Base-by-base conservation (phyloP, 2,888 invertebrate genomes). In the Drosophila kanekoi region DNA sequence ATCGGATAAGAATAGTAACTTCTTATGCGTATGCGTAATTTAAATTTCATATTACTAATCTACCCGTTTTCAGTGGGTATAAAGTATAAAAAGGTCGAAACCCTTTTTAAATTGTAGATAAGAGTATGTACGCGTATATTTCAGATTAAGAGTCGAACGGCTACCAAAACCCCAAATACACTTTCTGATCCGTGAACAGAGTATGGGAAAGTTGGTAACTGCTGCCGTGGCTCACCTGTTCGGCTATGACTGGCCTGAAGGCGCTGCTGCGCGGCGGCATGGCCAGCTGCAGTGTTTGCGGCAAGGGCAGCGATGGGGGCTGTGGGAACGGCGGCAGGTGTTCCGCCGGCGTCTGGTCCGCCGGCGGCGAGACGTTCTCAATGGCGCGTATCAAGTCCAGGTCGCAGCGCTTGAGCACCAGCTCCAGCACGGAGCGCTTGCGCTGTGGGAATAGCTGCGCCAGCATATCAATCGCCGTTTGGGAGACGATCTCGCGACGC, bases 321-420 rank as follows among this genome's bases (percentile, higher is more conserved):
- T 23, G 14, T 0, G 23, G 44, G 13, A 52, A 6, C 23, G 48
- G 57, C 11, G 18, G 60, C 5, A 63, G 18, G 5, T 53, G 13
- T n/a, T 79, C 70, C n/a, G 37, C 40, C 3, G 64, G 1, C 2
- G 49, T 4, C 32, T 28, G n/a, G 10, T 75, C 60, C 33, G 69
- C 33, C 38, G 78, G 20, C 23, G 90, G 85, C 14, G 91, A 90
- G 20, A 92, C 89, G 62, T 91, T 92, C 72, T 92, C 92, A 13
- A 92, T 92, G 43, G 92, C 92, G 6, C 92, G 96, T 13, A 98
- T 94, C 49, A 98, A 93, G 90, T 99, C 98, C 77, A 98, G 97
- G 90, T 97, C 97, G 91, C 98, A 98, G 37, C 98, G 95, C 77
- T 97, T 96, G 45, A 98, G 93, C n/a, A 98, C 97, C 77, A 98